Evolutionary conservation across 30 jellyfish, hydroid and myxozoan genomes (phyloP).

Genomic region (Hydra vulgaris): DNA sequence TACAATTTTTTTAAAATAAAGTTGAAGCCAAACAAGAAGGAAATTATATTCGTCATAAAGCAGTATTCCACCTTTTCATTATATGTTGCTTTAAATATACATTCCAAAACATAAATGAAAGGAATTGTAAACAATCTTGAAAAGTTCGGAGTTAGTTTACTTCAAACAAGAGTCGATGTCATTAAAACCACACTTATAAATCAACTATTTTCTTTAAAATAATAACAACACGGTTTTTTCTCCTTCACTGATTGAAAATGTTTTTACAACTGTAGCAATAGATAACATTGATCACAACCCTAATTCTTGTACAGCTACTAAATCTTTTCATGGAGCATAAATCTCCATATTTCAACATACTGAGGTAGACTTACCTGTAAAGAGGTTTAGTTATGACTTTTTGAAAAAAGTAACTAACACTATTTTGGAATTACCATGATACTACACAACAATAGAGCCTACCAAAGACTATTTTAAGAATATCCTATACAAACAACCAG

Average conservation of each 20-base stretch:
- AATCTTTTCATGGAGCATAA: conserved; percentile 1
- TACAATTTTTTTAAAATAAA: too few relatives aligned
- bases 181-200: conserved; percentile 3
- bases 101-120: neutral
- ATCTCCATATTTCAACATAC: conserved; percentile 5
- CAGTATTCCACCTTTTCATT: too few relatives aligned
- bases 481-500: conserved; percentile 6
- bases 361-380: conserved; percentile 6
- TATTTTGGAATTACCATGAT: neutral
- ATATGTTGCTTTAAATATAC: neutral
- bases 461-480: neutral
- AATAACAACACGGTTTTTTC: too few relatives aligned
- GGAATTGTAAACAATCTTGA: conserved; percentile 2
- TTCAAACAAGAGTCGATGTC: conserved; percentile 8
- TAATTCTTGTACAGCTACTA: neutral
- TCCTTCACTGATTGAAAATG: neutral
- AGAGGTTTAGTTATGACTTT: conserved; percentile 4
- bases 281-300: conserved; percentile 8
- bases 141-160: conserved; percentile 4
- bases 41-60: too few relatives aligned
- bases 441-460: conserved; percentile 4
- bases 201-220: too few relatives aligned
- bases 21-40: too few relatives aligned
- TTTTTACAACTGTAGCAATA: conserved; percentile 1
- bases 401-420: neutral